Evolutionary conservation across 2,113 vertebrate species (phyloP).

Genomic region (Rattus rattus): DNA sequence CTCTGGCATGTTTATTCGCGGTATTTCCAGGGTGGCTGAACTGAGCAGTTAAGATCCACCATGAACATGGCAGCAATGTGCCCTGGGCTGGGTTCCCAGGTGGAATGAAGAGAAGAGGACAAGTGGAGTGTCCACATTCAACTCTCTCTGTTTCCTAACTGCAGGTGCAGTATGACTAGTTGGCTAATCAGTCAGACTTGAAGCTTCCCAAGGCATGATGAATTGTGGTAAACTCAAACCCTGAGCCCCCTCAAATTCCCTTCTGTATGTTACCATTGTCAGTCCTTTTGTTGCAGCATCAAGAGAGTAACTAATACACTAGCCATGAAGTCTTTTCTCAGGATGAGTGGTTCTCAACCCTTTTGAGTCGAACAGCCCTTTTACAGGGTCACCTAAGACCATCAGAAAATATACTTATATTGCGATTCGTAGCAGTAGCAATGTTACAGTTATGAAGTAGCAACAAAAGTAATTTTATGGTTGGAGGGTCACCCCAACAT

Average conservation of each 20-base stretch:
- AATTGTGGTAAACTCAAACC: neutral
- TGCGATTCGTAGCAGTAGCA: neutral
- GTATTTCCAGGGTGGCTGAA: neutral
- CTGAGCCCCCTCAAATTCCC: neutral
- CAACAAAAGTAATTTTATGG: neutral
- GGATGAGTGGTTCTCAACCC: neutral
- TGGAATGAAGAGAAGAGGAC: neutral
- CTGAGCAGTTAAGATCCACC: neutral
- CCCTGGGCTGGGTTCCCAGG: neutral
- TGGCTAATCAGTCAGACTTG: neutral
- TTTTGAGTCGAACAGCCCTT: neutral
- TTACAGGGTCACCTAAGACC: neutral
- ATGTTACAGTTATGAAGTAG: neutral
- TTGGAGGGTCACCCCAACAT: neutral
- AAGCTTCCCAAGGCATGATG: too few species aligned
- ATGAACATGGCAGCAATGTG: neutral
- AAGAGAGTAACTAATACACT: neutral
- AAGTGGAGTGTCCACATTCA: too few species aligned
- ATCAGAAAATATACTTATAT: neutral
- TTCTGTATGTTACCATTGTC: neutral
- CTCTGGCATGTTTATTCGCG: neutral
- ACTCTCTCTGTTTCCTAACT: neutral
- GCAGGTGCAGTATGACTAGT: neutral
- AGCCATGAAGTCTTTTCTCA: neutral
- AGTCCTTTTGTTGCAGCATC: neutral